Percentiles rank a stretch among this genome's conserved stretches.
phyloP scores from a whole-genome alignment of 2,113 vertebrate species.

The Glaucomys volans region DNA sequence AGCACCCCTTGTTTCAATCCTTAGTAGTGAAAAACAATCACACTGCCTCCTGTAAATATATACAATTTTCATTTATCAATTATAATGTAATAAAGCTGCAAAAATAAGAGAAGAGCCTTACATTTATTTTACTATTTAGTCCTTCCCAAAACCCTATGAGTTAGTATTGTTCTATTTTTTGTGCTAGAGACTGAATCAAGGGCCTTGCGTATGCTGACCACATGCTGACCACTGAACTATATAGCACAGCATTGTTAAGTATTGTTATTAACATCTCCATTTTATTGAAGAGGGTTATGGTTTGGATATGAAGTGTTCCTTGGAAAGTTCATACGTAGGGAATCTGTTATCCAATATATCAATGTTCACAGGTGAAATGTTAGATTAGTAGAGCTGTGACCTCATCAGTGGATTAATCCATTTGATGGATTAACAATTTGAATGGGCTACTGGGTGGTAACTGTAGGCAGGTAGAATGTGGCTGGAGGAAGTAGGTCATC shows the following conservation, averaged over 20 bases:
- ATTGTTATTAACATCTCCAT: background rate
- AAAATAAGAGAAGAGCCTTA: background rate
- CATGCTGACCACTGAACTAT: background rate
- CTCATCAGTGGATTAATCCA: no score
- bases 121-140: background rate
- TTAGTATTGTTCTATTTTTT: background rate
- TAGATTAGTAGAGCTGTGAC: no score
- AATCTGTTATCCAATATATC: no score
- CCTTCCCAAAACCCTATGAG: background rate
- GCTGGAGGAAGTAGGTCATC: no score
- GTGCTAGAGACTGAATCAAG: background rate
- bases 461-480: no score
- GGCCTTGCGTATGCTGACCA: background rate
- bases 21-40: background rate
- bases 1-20: background rate
- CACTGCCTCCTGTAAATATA: background rate
- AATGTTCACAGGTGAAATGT: no score
- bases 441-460: no score
- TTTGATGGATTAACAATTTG: no score
- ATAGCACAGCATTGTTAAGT: background rate
- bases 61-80: background rate
- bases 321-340: no score
- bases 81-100: background rate
- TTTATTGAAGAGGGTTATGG: background rate
- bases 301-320: no score